Conservation (phyloP, 2,888 invertebrate species). For the Epistrophe eligans region DNA sequence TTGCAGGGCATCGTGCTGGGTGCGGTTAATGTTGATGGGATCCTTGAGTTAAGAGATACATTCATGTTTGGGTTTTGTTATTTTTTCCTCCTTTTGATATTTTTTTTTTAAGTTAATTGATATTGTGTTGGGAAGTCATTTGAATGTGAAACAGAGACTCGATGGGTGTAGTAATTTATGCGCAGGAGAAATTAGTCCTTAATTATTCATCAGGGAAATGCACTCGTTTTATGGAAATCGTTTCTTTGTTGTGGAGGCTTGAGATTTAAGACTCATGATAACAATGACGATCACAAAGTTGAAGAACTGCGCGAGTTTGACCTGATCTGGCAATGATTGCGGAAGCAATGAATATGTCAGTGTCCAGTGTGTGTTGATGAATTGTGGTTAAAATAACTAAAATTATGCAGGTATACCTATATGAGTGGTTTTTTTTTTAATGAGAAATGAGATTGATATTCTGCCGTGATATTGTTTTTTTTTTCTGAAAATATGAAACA, state of each 20-base stretch:
- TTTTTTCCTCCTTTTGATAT: conserved; percentile 16
- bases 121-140: conserved; percentile 62
- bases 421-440: too few relatives aligned
- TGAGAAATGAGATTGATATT: too few relatives aligned
- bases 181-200: conserved; percentile 52
- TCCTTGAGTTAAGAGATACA: conserved; percentile 63
- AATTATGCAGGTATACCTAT: background rate
- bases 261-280: conserved; percentile 21
- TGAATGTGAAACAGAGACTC: conserved; percentile 37
- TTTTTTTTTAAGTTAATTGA: conserved; percentile 58
- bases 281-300: conserved; percentile 49
- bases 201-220: conserved; percentile 59
- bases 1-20: conserved; percentile 68
- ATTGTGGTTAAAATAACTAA: background rate
- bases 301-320: background rate
- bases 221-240: conserved; percentile 56
- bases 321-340: background rate
- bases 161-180: conserved; percentile 41
- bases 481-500: too few relatives aligned
- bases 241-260: conserved; percentile 35
- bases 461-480: too few relatives aligned
- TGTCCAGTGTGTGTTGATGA: conserved; percentile 4
- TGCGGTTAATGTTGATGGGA: conserved; percentile 59
- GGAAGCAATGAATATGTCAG: conserved; percentile 4
- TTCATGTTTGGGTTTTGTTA: conserved; percentile 19